A percentile compares a stretch with the other conserved stretches of the same genome.
Conservation (phyloP, 1,140 invertebrate species). For the Pseudomyrmex concolor region DNA sequence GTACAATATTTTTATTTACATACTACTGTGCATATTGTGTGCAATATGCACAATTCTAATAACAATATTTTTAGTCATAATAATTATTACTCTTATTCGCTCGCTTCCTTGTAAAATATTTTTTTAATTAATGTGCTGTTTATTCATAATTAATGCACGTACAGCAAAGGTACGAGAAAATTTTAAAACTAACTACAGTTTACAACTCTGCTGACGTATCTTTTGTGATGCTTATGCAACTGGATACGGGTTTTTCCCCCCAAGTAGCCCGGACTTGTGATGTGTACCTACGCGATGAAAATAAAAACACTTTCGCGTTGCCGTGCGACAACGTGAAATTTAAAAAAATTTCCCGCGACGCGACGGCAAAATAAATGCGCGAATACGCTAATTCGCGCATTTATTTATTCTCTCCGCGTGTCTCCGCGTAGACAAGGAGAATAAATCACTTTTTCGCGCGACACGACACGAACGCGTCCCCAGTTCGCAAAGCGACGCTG, state of each 20-base stretch:
- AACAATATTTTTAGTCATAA: too few relatives aligned
- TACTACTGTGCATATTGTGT: too few relatives aligned
- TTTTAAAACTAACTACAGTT: too few relatives aligned
- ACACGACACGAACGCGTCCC: neutral
- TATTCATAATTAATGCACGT: too few relatives aligned
- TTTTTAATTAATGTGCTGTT: too few relatives aligned
- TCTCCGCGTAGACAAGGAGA: neutral
- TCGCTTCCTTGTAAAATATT: too few relatives aligned
- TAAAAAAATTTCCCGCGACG: conserved; percentile 22
- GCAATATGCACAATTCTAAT: too few relatives aligned
- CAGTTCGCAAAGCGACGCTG: neutral
- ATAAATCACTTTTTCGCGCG: conserved; percentile 39
- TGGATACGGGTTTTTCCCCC: neutral
- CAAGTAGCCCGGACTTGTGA: conserved; percentile 7
- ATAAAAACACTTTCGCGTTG: conserved; percentile 28
- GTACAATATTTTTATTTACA: too few relatives aligned
- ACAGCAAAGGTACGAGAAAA: too few relatives aligned
- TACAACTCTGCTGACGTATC: too few relatives aligned
- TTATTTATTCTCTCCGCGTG: conserved; percentile 48
- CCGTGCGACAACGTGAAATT: conserved; percentile 15
- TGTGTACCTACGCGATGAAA: neutral
- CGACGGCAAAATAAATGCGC: conserved; percentile 1
- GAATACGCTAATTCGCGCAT: conserved; percentile 40
- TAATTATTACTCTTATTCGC: too few relatives aligned
- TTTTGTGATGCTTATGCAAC: neutral